Evolutionary conservation across 2,113 vertebrate genomes (phyloP).

Genomic region (Falco punctatus): DNA sequence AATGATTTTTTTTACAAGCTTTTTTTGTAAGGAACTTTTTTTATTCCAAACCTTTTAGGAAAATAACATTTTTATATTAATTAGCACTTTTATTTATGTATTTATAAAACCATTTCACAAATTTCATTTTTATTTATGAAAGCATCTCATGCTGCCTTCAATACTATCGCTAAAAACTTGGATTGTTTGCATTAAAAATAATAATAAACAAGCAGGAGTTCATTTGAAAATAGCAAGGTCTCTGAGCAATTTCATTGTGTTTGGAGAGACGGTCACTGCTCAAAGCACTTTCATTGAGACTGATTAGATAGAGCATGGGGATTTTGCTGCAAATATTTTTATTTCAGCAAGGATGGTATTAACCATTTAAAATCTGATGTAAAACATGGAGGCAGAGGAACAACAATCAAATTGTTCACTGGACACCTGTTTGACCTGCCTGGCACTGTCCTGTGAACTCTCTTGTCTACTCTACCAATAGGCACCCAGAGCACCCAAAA

Average conservation of each 20-base stretch:
- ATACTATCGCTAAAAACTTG: slow-evolving; percentile 29
- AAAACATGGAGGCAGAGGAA: not conserved
- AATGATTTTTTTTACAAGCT: not conserved
- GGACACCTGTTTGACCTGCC: not conserved
- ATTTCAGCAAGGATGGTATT: not conserved
- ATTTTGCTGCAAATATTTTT: not conserved
- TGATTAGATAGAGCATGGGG: not conserved
- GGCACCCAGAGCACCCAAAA: not conserved
- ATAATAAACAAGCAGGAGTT: slow-evolving; percentile 39
- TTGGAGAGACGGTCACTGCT: slow-evolving; percentile 42
- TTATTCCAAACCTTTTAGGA: not conserved
- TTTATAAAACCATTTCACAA: slow-evolving; percentile 17
- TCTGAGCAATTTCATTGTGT: slow-evolving; percentile 56
- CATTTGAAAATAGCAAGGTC: slow-evolving; percentile 57
- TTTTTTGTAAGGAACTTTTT: not conserved
- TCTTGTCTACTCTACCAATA: not conserved
- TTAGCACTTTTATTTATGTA: not conserved
- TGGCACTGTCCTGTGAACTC: not conserved
- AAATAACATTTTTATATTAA: not conserved
- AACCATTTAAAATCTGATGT: not conserved
- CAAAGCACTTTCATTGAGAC: slow-evolving; percentile 40
- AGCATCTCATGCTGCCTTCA: slow-evolving; percentile 20
- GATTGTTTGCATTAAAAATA: slow-evolving; percentile 33
- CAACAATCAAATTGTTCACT: not conserved
- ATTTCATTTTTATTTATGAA: slow-evolving; percentile 44